A percentile compares a stretch with the other conserved stretches of the same genome.
Conservation (phyloP, 2,888 invertebrate species). For the Apodemia duryi region DNA sequence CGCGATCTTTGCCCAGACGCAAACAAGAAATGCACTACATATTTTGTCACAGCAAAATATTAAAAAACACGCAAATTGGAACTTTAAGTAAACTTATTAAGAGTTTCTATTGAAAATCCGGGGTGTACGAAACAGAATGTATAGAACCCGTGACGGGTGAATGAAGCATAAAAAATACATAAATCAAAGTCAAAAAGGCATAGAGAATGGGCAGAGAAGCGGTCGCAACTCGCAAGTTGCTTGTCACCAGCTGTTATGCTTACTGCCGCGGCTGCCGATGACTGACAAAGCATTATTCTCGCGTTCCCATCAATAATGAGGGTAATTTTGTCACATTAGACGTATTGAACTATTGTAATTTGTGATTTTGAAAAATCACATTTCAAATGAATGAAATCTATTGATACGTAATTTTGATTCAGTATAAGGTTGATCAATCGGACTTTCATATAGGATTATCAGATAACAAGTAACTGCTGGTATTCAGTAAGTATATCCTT, state of each 20-base stretch:
- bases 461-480: too few species aligned
- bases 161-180: constrained; percentile 77
- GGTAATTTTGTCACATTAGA: constrained; percentile 78
- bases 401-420: constrained; percentile 15
- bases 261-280: constrained; percentile 37
- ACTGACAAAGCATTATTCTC: constrained; percentile 55
- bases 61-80: constrained; percentile 31
- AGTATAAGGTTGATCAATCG: constrained; percentile 18
- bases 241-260: constrained; percentile 68
- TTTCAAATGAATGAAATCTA: constrained; percentile 21
- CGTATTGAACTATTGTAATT: constrained; percentile 66
- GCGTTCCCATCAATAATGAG: constrained; percentile 74
- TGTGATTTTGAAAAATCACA: constrained; percentile 35
- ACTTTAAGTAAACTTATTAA: constrained; percentile 32
- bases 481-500: too few species aligned
- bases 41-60: constrained; percentile 36
- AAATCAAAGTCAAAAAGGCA: constrained; percentile 81
- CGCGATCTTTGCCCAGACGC: constrained; percentile 71
- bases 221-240: constrained; percentile 67
- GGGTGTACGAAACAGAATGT: constrained; percentile 51
- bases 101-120: constrained; percentile 32
- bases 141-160: constrained; percentile 73
- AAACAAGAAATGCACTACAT: constrained; percentile 50
- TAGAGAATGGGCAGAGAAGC: constrained; percentile 68
- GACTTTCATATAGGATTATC: too few species aligned